Base-by-base conservation (phyloP, 2,888 invertebrate genomes). In the Noctua comes region DNA sequence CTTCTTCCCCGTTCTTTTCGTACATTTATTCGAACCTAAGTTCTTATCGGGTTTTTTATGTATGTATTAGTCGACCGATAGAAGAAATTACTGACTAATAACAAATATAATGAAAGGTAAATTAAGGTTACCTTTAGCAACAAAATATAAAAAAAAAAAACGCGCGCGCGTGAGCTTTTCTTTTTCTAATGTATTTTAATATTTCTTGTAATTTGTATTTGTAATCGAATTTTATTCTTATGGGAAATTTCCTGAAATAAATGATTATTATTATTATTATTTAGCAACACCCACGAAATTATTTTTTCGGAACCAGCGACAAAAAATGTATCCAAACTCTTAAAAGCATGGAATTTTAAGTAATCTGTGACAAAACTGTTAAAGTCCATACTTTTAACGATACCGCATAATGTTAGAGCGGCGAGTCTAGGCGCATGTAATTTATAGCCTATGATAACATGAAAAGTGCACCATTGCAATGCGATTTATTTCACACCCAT, bases 391-490 rank as follows among this genome's bases (percentile, higher is more conserved):
- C 77, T 82, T 83, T 80, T 68, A 77, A 73, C 72, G 57, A 72
- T 73, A 73, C 70, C 66, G 57, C 68, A 64, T 68, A 71, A 79
- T 75, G 68, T 73, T 76, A 79, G 72, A 74, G 65, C 62, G 51
- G 54, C 71, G 16, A 66, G 70, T 83, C 77, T 78, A 82, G 79
- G 73, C 76, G 66, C 36, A 74, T 62, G 78, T 78, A 82, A 88
- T 88, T 88, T 88, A 89, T 89, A 70, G 85, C 77, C 65, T 71
- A 36, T 73, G 88, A 86, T 89, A 89, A 81, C 89, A 75, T 86
- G 88, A 88, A 89, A 89, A 83, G 79, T 89, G 81, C 88, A 79
- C 79, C 71, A 76, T 82, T 88, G 77, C 79, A 78, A 43, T 76
- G 80, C 74, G 72, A 88, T 89, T 88, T 86, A 88, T 83, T 81